Evolutionary conservation across 92 coral and sea anemone genomes (phyloP).

Genomic region (Umimayanthus chanpuru): DNA sequence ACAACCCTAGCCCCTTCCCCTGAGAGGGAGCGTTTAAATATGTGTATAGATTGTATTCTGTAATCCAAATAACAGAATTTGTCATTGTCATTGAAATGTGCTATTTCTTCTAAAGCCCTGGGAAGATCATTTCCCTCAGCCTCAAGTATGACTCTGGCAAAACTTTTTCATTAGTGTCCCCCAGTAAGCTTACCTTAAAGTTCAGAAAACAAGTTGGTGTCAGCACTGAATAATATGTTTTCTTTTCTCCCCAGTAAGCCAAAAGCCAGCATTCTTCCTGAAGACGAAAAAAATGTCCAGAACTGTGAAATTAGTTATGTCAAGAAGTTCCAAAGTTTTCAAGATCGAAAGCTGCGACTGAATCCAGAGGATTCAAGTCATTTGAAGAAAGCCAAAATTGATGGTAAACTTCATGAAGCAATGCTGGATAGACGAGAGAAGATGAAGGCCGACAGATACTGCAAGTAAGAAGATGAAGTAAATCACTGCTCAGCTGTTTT

Average conservation of each 20-base stretch:
- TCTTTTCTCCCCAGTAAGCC: constrained; percentile 62
- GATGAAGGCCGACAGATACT: constrained; percentile 98
- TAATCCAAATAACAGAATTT: no score
- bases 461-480: constrained; percentile 64
- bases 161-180: not conserved
- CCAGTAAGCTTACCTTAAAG: not conserved
- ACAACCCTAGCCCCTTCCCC: no score
- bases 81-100: no score
- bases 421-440: constrained; percentile 93
- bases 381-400: constrained; percentile 77
- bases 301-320: constrained; percentile 93
- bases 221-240: not conserved
- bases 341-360: constrained; percentile 85
- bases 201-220: no score
- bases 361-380: constrained; percentile 75
- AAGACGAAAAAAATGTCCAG: constrained; percentile 71
- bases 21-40: no score
- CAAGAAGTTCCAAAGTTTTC: constrained; percentile 97
- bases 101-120: no score
- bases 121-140: no score
- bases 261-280: constrained; percentile 73
- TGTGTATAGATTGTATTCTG: no score
- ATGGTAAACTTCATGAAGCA: constrained; percentile 89
- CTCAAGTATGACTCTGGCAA: no score
- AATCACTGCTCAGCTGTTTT: no score